Evolutionary conservation across 2,797 vertebrate species (phyloP).

Genomic region (Rhodeus uyekii): DNA sequence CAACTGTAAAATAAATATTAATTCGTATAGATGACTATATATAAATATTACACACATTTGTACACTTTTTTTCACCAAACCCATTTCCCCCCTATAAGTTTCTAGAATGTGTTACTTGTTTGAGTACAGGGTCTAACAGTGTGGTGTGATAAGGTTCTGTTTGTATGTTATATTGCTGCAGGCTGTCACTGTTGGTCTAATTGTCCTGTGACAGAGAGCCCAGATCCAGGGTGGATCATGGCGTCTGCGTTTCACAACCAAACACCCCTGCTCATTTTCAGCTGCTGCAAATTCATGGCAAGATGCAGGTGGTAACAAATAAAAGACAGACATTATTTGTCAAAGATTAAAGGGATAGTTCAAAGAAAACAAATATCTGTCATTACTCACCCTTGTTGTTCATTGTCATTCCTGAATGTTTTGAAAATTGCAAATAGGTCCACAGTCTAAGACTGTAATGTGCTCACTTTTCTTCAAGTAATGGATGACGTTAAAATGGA

Average conservation of each 20-base stretch:
- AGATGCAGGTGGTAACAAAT: neutral
- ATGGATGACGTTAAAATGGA: constrained; percentile 2
- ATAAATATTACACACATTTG: no score
- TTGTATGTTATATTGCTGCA: constrained; percentile 71
- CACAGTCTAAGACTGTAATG: no score
- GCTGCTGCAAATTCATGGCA: neutral
- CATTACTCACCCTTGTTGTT: neutral
- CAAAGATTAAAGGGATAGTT: neutral
- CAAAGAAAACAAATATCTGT: neutral
- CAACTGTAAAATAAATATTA: no score
- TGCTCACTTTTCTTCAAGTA: neutral
- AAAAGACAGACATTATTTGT: neutral
- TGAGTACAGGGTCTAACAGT: constrained; percentile 71
- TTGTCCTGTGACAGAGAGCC: constrained; percentile 67
- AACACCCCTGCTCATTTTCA: constrained; percentile 11
- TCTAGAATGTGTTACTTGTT: constrained; percentile 58
- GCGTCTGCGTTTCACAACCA: constrained; percentile 49
- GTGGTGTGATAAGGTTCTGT: constrained; percentile 73
- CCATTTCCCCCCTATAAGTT: constrained; percentile 18
- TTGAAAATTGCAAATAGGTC: no score
- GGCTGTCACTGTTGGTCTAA: constrained; percentile 75
- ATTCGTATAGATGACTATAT: neutral
- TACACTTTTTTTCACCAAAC: no score
- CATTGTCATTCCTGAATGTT: neutral
- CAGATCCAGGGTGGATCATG: constrained; percentile 56